Base-by-base conservation (phyloP, 1,140 invertebrate genomes). In the Elymnias hypermnestra region DNA sequence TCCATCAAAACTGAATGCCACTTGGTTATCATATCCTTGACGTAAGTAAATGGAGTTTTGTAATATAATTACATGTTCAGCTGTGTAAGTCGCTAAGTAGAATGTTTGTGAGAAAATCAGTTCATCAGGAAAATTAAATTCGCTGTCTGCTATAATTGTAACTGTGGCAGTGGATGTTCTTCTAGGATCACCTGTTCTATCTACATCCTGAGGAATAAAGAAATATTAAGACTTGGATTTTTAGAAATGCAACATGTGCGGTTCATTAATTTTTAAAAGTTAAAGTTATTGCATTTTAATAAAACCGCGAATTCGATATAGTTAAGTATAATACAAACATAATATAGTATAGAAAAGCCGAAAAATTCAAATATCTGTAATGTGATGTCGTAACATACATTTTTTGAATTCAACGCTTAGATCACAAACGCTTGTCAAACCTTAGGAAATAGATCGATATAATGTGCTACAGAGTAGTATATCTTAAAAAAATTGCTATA, bases 101-200 rank as follows among this genome's bases (percentile, higher is more conserved):
- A 70, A 74, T 3, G 64, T 25, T 55, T 68, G 47, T 0, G 66
- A 56, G 46, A 83, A 82, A 13, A 72, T 45, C 28, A 62, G 66
- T 23, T 79, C 73, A 14, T 74, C 63, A 1, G 75, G 79, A n/a
- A 77, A 61, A 37, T 47, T 40, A 38, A 81, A 79, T 26, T 69
- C 57, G 7, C 51, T 46, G 19, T 76, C 57, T 26, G 59, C 65
- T 13, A 45, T 9, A 5, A 83, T 63, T 5, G 33, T 53, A 10
- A 79, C 40, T 12, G 60, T 68, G 7, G 60, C 63, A 3, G 35
- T 49, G 3, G 43, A 52, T 15, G 73, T 72, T 13, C 56, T 44
- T 3, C 58, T 66, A 4, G 54, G 60, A 31, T 83, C 68, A 5
- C 40, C 44, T 1, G 79, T 81, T 15, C 15, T 10, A 36, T 78